Conservation (phyloP, 2,797 vertebrate species). For the Propithecus perrieri region DNA sequence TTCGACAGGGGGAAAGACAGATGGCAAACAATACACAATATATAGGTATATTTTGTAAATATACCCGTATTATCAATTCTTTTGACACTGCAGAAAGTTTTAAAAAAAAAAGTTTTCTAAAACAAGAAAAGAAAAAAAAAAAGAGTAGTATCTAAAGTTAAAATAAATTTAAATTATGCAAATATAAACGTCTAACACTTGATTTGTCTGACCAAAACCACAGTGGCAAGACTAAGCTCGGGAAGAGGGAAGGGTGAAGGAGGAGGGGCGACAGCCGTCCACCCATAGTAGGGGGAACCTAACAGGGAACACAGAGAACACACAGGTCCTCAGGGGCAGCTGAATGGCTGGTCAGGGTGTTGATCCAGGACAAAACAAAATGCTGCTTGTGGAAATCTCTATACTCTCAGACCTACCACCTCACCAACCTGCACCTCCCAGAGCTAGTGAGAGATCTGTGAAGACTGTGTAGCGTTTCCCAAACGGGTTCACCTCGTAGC, state of each 20-base stretch:
- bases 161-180: slow-evolving; percentile 6
- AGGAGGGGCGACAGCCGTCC: background rate
- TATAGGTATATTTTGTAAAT: background rate
- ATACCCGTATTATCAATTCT: background rate
- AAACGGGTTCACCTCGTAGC: accelerated
- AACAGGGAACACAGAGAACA: accelerated
- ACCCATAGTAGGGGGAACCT: accelerated
- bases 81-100: background rate
- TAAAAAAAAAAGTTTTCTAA: background rate
- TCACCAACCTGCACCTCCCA: background rate
- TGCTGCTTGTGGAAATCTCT: background rate
- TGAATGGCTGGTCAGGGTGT: background rate
- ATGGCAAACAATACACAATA: background rate
- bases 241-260: background rate
- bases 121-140: background rate
- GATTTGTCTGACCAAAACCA: background rate
- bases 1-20: background rate
- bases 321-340: background rate
- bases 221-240: background rate
- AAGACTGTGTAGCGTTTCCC: background rate
- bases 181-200: background rate
- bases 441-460: background rate
- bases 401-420: background rate
- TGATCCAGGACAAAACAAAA: background rate
- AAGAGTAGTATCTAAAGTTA: background rate